These are phyloP conservation scores for Bombus cullumanus DNA, from an alignment of 1,140 invertebrate species.

Conservation along the genomic window DNA sequence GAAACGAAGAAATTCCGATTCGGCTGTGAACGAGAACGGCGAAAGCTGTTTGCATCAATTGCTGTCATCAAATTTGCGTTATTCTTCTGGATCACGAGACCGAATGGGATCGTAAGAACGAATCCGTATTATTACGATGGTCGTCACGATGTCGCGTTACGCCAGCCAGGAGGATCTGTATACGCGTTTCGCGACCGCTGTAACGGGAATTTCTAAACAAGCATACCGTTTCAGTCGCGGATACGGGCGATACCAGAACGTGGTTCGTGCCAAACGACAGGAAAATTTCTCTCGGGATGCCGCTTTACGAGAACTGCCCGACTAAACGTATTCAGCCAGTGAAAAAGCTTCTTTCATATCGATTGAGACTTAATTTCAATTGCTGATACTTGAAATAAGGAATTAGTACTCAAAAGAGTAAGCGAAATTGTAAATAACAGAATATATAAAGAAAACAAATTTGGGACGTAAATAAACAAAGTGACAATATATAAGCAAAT, in stretches of 20 bases:
- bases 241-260: neutral
- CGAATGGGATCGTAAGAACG: conserved; percentile 24
- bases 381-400: too few relatives aligned
- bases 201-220: conserved; percentile 35
- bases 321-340: neutral
- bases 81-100: conserved; percentile 14
- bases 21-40: neutral
- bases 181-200: neutral
- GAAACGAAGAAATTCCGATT: neutral
- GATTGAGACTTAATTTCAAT: conserved; percentile 5
- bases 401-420: neutral
- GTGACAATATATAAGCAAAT: neutral
- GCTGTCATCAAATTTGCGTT: conserved; percentile 44
- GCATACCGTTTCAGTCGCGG: neutral
- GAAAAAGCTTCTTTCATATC: neutral
- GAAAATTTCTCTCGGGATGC: conserved; percentile 12
- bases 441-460: neutral
- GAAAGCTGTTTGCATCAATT: conserved; percentile 23
- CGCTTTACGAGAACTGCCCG: neutral
- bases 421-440: neutral
- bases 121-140: conserved; percentile 21
- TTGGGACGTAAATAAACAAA: neutral
- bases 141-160: neutral
- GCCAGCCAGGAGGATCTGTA: neutral
- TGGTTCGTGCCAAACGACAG: conserved; percentile 1